Conservation (phyloP, 2,113 vertebrate genomes). For the Sinocyclocheilus maitianheensis region DNA sequence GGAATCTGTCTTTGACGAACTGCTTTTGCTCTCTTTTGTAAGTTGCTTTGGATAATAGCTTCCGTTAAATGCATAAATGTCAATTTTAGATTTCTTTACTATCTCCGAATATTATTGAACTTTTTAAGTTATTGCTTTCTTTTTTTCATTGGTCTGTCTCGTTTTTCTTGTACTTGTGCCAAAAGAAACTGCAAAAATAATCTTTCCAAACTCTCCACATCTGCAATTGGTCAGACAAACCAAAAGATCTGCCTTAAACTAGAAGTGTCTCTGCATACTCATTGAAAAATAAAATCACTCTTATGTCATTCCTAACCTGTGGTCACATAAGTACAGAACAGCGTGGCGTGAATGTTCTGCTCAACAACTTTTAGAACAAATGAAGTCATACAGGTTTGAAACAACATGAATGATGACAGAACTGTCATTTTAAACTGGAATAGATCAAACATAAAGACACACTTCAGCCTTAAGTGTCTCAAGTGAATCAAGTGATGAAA, state of each 20-base stretch:
- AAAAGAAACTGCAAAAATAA: not conserved
- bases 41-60: not conserved
- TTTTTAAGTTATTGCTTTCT: too few species aligned
- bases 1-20: not conserved
- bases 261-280: not conserved
- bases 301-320: not conserved
- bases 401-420: not conserved
- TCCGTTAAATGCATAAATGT: not conserved
- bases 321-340: not conserved
- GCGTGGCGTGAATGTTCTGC: not conserved
- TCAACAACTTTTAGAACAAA: not conserved
- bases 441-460: not conserved
- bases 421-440: not conserved
- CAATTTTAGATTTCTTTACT: not conserved
- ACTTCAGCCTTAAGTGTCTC: not conserved
- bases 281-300: not conserved
- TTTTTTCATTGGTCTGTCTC: not conserved
- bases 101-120: not conserved
- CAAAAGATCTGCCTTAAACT: not conserved
- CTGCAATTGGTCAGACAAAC: not conserved
- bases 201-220: not conserved
- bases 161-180: not conserved
- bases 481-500: not conserved
- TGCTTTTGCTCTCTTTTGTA: not conserved
- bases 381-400: not conserved